Evolutionary conservation across 2,113 vertebrate genomes (phyloP).

Genomic region (Scortum barcoo): DNA sequence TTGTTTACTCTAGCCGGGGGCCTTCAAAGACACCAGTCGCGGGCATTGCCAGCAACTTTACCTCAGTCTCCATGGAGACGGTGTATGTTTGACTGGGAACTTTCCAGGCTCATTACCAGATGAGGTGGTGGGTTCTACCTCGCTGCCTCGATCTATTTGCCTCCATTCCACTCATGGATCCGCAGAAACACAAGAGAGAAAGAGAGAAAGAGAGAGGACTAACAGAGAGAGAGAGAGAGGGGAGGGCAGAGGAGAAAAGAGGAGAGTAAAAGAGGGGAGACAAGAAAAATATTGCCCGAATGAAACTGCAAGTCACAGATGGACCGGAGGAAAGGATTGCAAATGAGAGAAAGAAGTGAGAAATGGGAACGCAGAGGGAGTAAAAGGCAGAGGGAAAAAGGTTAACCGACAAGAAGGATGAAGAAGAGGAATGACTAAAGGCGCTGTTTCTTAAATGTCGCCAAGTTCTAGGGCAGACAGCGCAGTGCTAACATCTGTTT

Average conservation of each 20-base stretch:
- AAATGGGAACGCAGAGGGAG: slow-evolving; percentile 45
- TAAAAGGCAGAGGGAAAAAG: slow-evolving; percentile 48
- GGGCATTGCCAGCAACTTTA: slow-evolving; percentile 55
- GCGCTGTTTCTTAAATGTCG: slow-evolving; percentile 71
- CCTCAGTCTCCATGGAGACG: slow-evolving; percentile 74
- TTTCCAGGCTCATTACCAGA: slow-evolving; percentile 76
- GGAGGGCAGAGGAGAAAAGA: background rate
- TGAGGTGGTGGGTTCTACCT: slow-evolving; percentile 63
- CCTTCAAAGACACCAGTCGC: slow-evolving; percentile 61
- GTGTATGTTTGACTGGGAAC: slow-evolving; percentile 69
- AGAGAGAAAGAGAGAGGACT: slow-evolving; percentile 12
- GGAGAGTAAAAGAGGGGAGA: background rate
- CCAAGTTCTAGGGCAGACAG: slow-evolving; percentile 35
- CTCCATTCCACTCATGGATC: slow-evolving; percentile 47
- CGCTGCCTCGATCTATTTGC: slow-evolving; percentile 64
- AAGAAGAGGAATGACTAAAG: slow-evolving; percentile 51
- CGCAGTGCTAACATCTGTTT: slow-evolving; percentile 50
- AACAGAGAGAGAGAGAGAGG: background rate
- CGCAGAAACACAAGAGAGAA: slow-evolving; percentile 25
- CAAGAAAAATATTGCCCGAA: slow-evolving; percentile 1
- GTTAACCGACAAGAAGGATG: slow-evolving; percentile 59
- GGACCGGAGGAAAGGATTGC: background rate
- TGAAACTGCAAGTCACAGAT: slow-evolving; percentile 55
- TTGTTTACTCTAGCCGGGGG: slow-evolving; percentile 63
- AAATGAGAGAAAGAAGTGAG: slow-evolving; percentile 29